Conservation (phyloP, 2,797 vertebrate species). For the Sebastes reedi region DNA sequence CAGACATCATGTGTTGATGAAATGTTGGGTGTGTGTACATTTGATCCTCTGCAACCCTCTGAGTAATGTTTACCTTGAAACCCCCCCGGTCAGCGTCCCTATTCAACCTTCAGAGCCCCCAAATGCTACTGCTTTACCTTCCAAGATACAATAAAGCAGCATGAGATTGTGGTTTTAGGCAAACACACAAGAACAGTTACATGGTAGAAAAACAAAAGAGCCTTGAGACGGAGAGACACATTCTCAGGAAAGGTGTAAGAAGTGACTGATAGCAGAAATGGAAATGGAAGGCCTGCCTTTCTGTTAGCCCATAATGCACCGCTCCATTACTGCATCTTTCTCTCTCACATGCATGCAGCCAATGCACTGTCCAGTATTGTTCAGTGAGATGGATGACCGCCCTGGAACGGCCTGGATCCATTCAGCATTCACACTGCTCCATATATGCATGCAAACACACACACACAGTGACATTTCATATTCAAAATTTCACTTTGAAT, state of each 20-base stretch:
- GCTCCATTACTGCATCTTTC: neutral
- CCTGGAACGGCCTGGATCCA: slow-evolving; percentile 6
- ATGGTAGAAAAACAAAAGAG: neutral
- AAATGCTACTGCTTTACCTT: neutral
- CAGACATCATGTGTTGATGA: slow-evolving; percentile 1
- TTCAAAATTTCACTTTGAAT: neutral
- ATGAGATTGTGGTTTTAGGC: neutral
- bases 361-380: slow-evolving; percentile 6
- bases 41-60: neutral
- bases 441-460: neutral
- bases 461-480: neutral
- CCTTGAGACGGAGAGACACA: neutral
- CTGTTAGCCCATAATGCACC: slow-evolving; percentile 9
- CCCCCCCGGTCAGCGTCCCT: neutral
- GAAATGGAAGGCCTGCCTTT: neutral
- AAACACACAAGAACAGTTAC: neutral
- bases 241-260: neutral
- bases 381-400: slow-evolving; percentile 41
- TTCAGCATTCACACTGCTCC: neutral
- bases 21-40: neutral
- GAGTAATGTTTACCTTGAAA: neutral
- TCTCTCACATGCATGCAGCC: neutral
- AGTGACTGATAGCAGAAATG: neutral
- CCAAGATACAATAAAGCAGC: neutral
- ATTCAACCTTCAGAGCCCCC: neutral